A percentile compares a stretch with the other conserved stretches of the same genome.
These are phyloP conservation scores for Pao palembangensis DNA, from an alignment of 2,113 vertebrate species.

Conservation along the genomic window DNA sequence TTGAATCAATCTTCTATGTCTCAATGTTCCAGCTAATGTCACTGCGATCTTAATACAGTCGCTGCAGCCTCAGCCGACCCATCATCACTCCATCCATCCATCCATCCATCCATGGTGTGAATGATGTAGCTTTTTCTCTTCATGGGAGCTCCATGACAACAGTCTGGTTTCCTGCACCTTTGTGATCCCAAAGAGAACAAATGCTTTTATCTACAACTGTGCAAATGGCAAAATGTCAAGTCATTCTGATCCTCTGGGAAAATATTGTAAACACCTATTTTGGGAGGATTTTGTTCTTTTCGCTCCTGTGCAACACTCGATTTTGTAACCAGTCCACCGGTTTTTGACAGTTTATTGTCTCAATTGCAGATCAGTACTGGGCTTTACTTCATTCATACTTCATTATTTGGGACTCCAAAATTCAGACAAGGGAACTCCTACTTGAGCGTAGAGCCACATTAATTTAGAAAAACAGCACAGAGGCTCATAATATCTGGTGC, in stretches of 20 bases:
- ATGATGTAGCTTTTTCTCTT: constrained; percentile 7
- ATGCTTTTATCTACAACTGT: constrained; percentile 31
- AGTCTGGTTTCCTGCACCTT: constrained; percentile 20
- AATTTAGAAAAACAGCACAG: no score
- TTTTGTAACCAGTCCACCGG: not conserved
- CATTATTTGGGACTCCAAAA: no score
- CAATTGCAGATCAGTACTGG: not conserved
- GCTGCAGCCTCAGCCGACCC: no score
- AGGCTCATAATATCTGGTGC: no score
- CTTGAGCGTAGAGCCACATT: no score
- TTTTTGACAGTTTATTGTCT: not conserved
- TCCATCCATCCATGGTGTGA: no score
- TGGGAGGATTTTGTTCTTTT: constrained; percentile 3
- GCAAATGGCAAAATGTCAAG: constrained; percentile 58
- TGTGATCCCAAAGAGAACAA: constrained; percentile 19
- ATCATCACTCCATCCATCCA: no score
- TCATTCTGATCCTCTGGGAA: constrained; percentile 11
- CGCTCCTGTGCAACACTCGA: not conserved
- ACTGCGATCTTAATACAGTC: no score
- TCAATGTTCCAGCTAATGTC: no score
- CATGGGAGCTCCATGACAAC: constrained; percentile 30
- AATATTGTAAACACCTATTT: constrained; percentile 14
- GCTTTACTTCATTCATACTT: no score
- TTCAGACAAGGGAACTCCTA: no score
- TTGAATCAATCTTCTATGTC: no score